Evolutionary conservation across 2,113 vertebrate genomes (phyloP).

Genomic region (Bombycilla garrulus): DNA sequence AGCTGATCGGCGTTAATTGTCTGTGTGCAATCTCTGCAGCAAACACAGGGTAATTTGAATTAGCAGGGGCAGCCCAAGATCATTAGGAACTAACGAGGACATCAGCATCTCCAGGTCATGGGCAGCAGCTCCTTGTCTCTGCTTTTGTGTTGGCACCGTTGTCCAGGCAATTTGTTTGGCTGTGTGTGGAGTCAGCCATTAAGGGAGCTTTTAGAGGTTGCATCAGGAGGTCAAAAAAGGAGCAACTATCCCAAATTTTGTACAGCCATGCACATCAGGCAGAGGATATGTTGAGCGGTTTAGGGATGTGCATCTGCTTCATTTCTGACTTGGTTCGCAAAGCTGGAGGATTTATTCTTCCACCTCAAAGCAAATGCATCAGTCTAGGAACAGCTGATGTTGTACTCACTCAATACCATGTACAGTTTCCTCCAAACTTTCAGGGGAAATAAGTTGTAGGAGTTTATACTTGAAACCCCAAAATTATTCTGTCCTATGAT

Average conservation of each 20-base stretch:
- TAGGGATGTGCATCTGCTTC: background rate
- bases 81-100: constrained; percentile 41
- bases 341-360: background rate
- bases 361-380: fast-evolving
- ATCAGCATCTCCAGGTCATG: constrained; percentile 36
- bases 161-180: background rate
- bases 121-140: background rate
- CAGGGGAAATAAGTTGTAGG: background rate
- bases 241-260: background rate
- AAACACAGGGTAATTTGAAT: constrained; percentile 47
- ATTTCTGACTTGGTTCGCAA: background rate
- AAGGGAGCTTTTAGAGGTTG: background rate
- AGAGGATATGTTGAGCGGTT: background rate
- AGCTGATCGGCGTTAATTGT: constrained; percentile 47
- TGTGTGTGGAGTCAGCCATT: background rate
- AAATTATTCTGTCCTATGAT: background rate
- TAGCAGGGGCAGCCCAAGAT: constrained; percentile 35
- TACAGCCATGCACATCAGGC: background rate
- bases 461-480: background rate
- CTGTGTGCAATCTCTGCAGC: constrained; percentile 40
- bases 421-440: background rate
- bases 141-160: background rate
- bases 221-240: background rate
- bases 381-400: background rate
- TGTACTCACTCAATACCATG: background rate